Conservation (phyloP, 2,113 vertebrate genomes). For the Peromyscus maniculatus region DNA sequence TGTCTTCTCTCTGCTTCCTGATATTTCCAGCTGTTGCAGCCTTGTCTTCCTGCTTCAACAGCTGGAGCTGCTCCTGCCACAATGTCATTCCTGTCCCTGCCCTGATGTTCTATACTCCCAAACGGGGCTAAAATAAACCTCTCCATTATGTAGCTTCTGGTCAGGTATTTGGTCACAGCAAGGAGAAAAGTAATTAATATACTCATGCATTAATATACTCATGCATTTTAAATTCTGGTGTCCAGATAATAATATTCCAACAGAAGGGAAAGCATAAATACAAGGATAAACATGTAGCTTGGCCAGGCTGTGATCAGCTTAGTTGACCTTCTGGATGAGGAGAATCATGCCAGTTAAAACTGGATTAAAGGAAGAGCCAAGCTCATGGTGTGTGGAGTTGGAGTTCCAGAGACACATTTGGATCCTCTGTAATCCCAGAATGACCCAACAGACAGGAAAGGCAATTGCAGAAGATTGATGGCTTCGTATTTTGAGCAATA, state of each 20-base stretch:
- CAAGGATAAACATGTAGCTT: constrained; percentile 18
- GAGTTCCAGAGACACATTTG: not conserved
- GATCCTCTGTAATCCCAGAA: constrained; percentile 37
- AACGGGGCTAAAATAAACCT: not conserved
- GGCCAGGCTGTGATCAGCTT: constrained; percentile 52
- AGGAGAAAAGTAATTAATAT: not conserved
- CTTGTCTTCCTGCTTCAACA: not conserved
- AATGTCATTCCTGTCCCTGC: not conserved
- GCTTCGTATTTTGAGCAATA: constrained; percentile 49
- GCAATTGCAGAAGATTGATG: constrained; percentile 2
- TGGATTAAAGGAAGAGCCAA: constrained; percentile 15
- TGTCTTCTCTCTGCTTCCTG: not conserved
- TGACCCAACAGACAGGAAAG: not conserved
- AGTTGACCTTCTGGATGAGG: constrained; percentile 54
- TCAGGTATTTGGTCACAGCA: not conserved
- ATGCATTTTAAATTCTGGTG: not conserved
- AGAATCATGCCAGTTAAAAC: constrained; percentile 48
- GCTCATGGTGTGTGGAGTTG: not conserved
- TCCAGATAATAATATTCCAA: constrained; percentile 48
- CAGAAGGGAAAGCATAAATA: constrained; percentile 37
- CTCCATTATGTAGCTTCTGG: not conserved
- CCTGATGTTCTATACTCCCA: not conserved
- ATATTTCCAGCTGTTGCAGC: not conserved
- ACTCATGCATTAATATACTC: not conserved
- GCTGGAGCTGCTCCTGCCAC: not conserved